Percentiles rank a stretch among this genome's conserved stretches.
Evolutionary conservation across 2,113 vertebrate species (phyloP).

Genomic region (Brachyhypopomus gauderio): DNA sequence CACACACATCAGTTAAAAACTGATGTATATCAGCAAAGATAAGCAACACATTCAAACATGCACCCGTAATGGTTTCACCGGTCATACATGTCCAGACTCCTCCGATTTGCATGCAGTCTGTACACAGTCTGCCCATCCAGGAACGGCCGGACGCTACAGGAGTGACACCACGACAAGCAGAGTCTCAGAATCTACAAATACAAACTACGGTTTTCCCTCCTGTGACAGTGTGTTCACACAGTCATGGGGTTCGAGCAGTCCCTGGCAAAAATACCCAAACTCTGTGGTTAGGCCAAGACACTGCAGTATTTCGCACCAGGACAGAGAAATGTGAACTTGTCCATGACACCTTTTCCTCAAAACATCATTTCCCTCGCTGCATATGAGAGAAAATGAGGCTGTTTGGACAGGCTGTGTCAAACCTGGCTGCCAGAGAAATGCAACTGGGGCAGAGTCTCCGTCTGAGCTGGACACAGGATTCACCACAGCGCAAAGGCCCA

Average conservation of each 20-base stretch:
- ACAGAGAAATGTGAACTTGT: conserved; percentile 17
- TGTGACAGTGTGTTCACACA: too few species aligned
- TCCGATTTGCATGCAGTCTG: conserved; percentile 20
- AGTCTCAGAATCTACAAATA: too few species aligned
- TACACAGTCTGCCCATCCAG: conserved; percentile 15
- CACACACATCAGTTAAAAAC: conserved; percentile 5
- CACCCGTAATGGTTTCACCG: conserved; percentile 27
- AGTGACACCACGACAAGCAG: too few species aligned
- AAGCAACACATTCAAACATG: conserved; percentile 24
- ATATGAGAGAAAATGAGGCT: conserved; percentile 42
- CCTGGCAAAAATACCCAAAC: neutral
- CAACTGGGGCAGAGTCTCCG: conserved; percentile 41
- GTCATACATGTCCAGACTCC: conserved; percentile 12
- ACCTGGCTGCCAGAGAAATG: conserved; percentile 43
- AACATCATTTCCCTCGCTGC: conserved; percentile 41
- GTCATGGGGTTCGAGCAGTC: neutral
- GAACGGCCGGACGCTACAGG: neutral
- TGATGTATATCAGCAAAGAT: conserved; percentile 36
- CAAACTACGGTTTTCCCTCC: too few species aligned
- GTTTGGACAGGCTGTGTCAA: conserved; percentile 40
- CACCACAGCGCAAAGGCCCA: conserved; percentile 43
- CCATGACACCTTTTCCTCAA: conserved; percentile 35
- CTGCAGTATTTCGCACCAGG: neutral
- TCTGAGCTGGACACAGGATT: conserved; percentile 44
- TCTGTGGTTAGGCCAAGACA: neutral